Percentiles rank a stretch among this genome's conserved stretches.
Evolutionary conservation across 2,113 vertebrate genomes (phyloP).

Genomic region (Leptobrachium ailaonicum): DNA sequence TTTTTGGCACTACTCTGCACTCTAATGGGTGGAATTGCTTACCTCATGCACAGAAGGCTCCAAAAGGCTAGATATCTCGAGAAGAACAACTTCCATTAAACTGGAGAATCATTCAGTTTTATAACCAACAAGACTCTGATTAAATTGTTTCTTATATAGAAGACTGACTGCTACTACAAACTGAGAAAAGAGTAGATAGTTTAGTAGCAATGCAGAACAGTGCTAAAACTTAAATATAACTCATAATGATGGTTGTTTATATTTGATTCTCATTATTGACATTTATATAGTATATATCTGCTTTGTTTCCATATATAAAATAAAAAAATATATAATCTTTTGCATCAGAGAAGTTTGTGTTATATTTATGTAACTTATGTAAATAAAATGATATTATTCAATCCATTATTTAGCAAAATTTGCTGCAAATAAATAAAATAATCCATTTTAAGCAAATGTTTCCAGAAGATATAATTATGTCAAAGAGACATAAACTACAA

Average conservation of each 20-base stretch:
- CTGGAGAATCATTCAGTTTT: neutral
- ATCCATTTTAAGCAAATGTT: too few relatives aligned
- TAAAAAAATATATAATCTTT: neutral
- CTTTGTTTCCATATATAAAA: neutral
- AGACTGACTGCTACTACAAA: neutral
- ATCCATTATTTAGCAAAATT: too few relatives aligned
- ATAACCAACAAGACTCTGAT: neutral
- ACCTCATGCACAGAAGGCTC: slow-evolving; percentile 62
- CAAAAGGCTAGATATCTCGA: slow-evolving; percentile 25
- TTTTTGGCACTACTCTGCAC: slow-evolving; percentile 61
- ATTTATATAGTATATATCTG: too few relatives aligned
- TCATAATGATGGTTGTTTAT: neutral
- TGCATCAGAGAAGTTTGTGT: neutral
- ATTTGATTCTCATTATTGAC: neutral
- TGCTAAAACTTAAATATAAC: neutral
- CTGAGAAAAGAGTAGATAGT: neutral
- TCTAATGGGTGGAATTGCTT: slow-evolving; percentile 53
- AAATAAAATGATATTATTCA: too few relatives aligned
- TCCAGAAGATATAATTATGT: too few relatives aligned
- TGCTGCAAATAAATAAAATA: too few relatives aligned
- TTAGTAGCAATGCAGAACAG: too few relatives aligned
- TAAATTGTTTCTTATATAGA: neutral
- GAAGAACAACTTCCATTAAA: slow-evolving; percentile 42
- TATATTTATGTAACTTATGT: too few relatives aligned
- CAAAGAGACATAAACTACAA: too few relatives aligned